These are phyloP conservation scores for Rhabdomys dilectus DNA, from an alignment of 2,113 vertebrate species.

Conservation along the genomic window DNA sequence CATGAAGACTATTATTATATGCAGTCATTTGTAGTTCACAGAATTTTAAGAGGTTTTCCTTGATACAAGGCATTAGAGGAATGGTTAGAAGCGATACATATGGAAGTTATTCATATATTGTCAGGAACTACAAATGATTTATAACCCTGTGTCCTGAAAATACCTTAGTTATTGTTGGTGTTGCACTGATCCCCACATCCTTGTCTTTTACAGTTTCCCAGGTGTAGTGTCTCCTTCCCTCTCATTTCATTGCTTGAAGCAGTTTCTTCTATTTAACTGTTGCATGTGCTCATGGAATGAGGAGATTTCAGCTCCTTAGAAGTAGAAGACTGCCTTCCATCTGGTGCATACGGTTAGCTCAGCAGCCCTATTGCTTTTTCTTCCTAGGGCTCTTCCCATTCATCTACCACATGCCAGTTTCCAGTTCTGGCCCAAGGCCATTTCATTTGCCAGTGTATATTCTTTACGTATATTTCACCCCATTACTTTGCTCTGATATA, in stretches of 20 bases:
- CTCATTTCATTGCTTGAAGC: neutral
- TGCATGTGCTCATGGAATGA: neutral
- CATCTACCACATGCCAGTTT: neutral
- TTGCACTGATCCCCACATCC: neutral
- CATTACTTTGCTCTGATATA: neutral
- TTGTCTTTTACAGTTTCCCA: neutral
- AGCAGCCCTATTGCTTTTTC: neutral
- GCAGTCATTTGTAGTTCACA: neutral
- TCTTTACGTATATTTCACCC: neutral
- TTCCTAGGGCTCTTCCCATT: neutral
- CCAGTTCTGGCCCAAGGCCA: neutral
- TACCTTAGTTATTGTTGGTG: neutral
- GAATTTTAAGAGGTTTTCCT: slow-evolving; percentile 24
- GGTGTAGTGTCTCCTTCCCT: neutral
- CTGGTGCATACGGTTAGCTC: neutral
- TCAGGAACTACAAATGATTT: neutral
- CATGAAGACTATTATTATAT: slow-evolving; percentile 2
- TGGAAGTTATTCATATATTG: neutral
- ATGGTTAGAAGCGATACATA: neutral
- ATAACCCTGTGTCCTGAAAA: neutral
- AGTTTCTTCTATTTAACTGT: neutral
- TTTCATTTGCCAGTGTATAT: neutral
- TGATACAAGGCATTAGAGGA: neutral
- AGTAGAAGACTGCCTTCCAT: neutral
- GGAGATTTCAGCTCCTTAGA: neutral